A percentile compares a stretch with the other conserved stretches of the same genome.
Evolutionary conservation across 2,113 vertebrate genomes (phyloP).

Genomic region (Gallinago jamesoni): DNA sequence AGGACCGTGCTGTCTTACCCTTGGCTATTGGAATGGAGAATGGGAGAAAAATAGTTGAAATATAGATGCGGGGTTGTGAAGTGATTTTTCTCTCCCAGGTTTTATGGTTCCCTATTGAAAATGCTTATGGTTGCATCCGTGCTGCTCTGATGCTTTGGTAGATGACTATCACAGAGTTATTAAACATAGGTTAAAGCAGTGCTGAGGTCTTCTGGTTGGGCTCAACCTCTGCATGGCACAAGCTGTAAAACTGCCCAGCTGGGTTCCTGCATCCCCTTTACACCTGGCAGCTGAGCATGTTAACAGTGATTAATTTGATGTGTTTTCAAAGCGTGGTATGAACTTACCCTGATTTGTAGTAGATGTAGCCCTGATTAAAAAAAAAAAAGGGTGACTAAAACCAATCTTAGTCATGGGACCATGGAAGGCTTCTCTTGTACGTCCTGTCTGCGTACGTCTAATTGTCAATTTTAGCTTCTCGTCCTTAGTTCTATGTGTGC

Average conservation of each 20-base stretch:
- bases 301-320: not conserved
- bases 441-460: not conserved
- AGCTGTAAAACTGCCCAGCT: not conserved
- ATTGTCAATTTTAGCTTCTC: not conserved
- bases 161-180: not conserved
- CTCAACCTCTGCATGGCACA: not conserved
- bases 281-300: not conserved
- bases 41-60: not conserved
- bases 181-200: not conserved
- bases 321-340: accelerated
- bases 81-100: too few species aligned
- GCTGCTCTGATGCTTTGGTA: not conserved
- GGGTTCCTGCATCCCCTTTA: not conserved
- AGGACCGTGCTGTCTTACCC: not conserved
- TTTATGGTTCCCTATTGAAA: not conserved
- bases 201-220: not conserved
- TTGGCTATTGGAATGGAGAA: not conserved
- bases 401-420: too few species aligned
- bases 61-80: not conserved
- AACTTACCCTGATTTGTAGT: not conserved
- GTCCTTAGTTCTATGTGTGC: not conserved
- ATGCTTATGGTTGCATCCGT: not conserved
- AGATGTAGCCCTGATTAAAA: not conserved
- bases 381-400: not conserved
- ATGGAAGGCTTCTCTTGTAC: not conserved